Base-by-base conservation (phyloP, 1,140 invertebrate species). In the Belonocnema kinseyi region DNA sequence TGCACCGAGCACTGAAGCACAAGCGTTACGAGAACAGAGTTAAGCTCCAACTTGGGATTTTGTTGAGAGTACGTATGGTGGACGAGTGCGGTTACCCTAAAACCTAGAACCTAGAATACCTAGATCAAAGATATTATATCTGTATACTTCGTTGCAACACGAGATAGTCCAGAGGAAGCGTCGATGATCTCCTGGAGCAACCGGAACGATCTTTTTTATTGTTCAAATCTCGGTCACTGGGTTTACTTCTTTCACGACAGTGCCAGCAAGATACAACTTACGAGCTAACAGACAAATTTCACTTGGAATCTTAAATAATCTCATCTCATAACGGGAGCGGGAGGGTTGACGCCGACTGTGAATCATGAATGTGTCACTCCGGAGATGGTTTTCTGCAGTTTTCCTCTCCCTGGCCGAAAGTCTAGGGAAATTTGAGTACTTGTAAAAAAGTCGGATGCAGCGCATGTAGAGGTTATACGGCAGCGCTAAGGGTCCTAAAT, bases 71-170 rank as follows among this genome's bases (percentile, higher is more conserved):
- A 10, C 10, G 61, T 66, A 66, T 46, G 61, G 61, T 66, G 56
- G 56, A 74, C 53, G 74, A 74, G 52, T 80, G 50, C 75, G 70
- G 80, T 83, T 83, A 82, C 77, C 75, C 82, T 83, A 79, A 74
- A 82, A 81, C 77, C 74, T 66, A 74, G 50, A 74, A 46, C 4
- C 5, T 46, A 10, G 40, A 46, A 46, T 46, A 46, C 10, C 74
- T 66, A 72, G 50, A 74, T 50, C 61, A 66, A 66, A 66, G 61
- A 66, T 66, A 66, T 11, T 56, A 56, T 19, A 21, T 19, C 5
- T 11, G 21, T 33, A 61, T 21, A 58, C 56, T 12, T 58, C 12
- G 33, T n/a, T 19, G 61, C 40, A 66, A 66, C 33, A 66, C 40
- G 61, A 66, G 33, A 66, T 66, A 12, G 33, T 66, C 4, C 33